A percentile compares a stretch with the other conserved stretches of the same genome.
These are phyloP conservation scores for Oryzias woworae DNA, from an alignment of 2,113 vertebrate species.

Conservation along the genomic window DNA sequence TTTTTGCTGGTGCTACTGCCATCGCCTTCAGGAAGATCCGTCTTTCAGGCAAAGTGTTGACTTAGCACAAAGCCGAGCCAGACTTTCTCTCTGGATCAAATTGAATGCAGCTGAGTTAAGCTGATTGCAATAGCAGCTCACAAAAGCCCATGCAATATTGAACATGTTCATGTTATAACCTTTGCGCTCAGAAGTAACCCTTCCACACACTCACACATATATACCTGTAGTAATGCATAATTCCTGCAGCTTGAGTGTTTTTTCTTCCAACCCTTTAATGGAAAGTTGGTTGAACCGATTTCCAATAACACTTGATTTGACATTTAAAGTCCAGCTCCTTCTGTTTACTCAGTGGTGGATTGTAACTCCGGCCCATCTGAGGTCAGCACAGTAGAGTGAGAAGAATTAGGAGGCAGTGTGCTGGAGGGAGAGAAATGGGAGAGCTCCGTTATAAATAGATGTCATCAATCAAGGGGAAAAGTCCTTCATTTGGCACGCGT, in stretches of 20 bases:
- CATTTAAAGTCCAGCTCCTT: slow-evolving; percentile 18
- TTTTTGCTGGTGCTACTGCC: slow-evolving; percentile 17
- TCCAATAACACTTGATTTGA: slow-evolving; percentile 8
- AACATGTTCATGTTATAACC: slow-evolving; percentile 57
- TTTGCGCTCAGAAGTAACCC: slow-evolving; percentile 18
- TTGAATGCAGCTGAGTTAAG: slow-evolving; percentile 29
- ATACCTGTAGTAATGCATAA: slow-evolving; percentile 35
- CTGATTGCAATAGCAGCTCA: slow-evolving; percentile 46
- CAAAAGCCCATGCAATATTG: slow-evolving; percentile 62
- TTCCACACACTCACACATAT: not conserved
- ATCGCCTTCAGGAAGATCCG: slow-evolving; percentile 7
- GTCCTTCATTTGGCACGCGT: slow-evolving; percentile 65
- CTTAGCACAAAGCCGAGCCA: slow-evolving; percentile 11
- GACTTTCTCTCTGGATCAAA: slow-evolving; percentile 16
- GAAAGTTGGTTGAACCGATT: slow-evolving; percentile 28
- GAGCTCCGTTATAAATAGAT: slow-evolving; percentile 62
- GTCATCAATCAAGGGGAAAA: slow-evolving; percentile 66
- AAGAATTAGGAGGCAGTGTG: slow-evolving; percentile 19
- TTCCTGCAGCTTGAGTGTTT: slow-evolving; percentile 21
- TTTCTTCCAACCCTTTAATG: slow-evolving; percentile 1
- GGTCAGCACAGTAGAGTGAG: slow-evolving; percentile 17
- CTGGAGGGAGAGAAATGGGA: slow-evolving; percentile 12
- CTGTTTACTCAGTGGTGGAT: slow-evolving; percentile 8
- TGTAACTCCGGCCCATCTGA: slow-evolving; percentile 23
- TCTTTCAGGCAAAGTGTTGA: slow-evolving; percentile 46